phyloP scores from a whole-genome alignment of 2,888 invertebrate genomes.

The Lutraria lutraria region DNA sequence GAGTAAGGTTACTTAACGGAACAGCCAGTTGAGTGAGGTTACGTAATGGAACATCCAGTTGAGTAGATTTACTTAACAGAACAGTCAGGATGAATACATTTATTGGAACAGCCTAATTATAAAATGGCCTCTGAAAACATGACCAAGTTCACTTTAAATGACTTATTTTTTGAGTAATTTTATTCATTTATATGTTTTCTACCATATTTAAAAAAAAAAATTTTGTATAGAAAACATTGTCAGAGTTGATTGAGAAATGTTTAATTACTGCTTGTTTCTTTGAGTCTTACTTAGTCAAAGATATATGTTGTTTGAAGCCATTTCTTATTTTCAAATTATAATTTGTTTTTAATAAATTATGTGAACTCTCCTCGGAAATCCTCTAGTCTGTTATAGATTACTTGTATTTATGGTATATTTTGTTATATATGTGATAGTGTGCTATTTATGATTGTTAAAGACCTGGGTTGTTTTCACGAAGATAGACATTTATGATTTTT shows the following conservation, averaged over 20 bases:
- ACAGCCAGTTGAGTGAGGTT: neutral
- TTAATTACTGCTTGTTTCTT: too few relatives aligned
- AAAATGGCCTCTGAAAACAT: neutral
- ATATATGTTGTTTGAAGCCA: too few relatives aligned
- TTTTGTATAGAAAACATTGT: too few relatives aligned
- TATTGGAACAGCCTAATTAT: neutral
- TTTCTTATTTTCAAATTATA: too few relatives aligned
- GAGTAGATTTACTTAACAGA: neutral
- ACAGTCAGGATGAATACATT: neutral
- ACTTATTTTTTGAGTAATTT: too few relatives aligned
- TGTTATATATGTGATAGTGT: neutral
- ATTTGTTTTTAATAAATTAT: too few relatives aligned
- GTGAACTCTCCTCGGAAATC: neutral
- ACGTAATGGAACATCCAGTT: neutral
- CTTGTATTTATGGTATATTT: neutral
- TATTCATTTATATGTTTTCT: too few relatives aligned
- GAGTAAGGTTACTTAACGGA: neutral
- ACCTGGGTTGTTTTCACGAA: too few relatives aligned
- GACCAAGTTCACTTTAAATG: neutral
- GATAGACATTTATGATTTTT: too few relatives aligned
- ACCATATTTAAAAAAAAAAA: too few relatives aligned
- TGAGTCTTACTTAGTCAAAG: too few relatives aligned
- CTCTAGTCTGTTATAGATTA: conserved; percentile 7
- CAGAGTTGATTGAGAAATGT: too few relatives aligned
- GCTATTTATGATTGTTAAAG: neutral